phyloP scores from a whole-genome alignment of 2,888 invertebrate species.

The Cryptocephalus primarius region DNA sequence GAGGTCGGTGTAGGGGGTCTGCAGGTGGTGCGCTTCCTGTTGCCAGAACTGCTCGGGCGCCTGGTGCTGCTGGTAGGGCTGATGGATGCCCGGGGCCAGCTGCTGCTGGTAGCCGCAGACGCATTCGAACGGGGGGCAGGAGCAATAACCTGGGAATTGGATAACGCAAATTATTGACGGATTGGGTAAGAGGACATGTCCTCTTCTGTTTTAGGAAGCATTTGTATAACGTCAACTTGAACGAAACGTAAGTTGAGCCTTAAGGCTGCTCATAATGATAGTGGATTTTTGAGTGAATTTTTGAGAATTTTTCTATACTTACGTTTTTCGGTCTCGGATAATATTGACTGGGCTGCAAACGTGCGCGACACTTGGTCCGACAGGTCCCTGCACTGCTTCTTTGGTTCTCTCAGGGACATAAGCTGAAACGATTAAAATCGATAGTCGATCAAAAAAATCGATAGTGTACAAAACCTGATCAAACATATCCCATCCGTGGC shows the following conservation, averaged over 20 bases:
- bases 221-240: no score
- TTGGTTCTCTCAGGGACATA: constrained; percentile 44
- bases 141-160: constrained; percentile 48
- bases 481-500: background rate
- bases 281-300: no score
- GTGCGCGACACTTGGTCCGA: constrained; percentile 22
- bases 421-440: constrained; percentile 36
- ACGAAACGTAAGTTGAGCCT: no score
- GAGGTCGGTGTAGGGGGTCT: constrained; percentile 17
- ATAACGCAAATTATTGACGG: background rate
- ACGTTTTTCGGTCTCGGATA: constrained; percentile 61
- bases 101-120: constrained; percentile 44
- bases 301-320: no score
- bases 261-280: no score
- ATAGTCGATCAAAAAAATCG: no score
- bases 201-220: no score
- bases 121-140: constrained; percentile 67
- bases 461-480: no score
- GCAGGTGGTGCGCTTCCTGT: constrained; percentile 35
- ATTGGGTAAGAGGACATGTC: no score
- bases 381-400: constrained; percentile 40
- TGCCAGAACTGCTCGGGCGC: constrained; percentile 31
- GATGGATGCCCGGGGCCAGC: constrained; percentile 23
- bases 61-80: constrained; percentile 22
- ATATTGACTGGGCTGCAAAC: constrained; percentile 45